Conservation (phyloP, 2,113 vertebrate species). For the Pteropus alecto region DNA sequence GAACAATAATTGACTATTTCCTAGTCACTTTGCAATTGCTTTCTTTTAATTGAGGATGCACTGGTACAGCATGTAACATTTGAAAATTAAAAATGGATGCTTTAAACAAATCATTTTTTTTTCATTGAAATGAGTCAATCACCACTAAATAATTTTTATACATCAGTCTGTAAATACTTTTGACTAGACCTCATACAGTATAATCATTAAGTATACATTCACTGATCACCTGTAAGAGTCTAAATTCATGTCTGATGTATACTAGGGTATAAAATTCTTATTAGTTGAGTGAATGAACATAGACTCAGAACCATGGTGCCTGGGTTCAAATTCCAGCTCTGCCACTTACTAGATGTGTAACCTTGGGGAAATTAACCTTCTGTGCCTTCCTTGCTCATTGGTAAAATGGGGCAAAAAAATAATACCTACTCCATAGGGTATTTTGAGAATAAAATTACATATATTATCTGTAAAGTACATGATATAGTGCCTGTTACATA, state of each 20-base stretch:
- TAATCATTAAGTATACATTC: background rate
- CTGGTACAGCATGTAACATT: slow-evolving; percentile 49
- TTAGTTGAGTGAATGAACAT: background rate
- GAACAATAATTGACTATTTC: slow-evolving; percentile 54
- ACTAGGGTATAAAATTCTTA: background rate
- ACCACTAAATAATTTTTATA: background rate
- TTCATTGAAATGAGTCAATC: slow-evolving; percentile 31
- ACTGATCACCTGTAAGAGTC: background rate
- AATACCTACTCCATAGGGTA: background rate
- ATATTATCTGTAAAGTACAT: background rate
- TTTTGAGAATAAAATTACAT: background rate
- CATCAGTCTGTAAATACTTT: background rate
- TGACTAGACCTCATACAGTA: background rate
- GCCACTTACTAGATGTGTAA: background rate
- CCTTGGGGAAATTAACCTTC: background rate
- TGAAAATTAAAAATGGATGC: slow-evolving; percentile 40
- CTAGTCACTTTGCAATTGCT: slow-evolving; percentile 53
- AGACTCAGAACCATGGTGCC: background rate
- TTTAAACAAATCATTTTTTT: background rate
- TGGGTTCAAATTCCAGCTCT: background rate
- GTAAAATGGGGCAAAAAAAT: background rate
- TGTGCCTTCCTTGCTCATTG: background rate
- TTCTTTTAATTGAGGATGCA: slow-evolving; percentile 60
- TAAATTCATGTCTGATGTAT: background rate
- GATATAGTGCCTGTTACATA: background rate